Percentiles rank a stretch among this genome's conserved stretches.
These are phyloP conservation scores for Caenorhabditis virilis DNA, from an alignment of 2,888 invertebrate species.

Conservation along the genomic window DNA sequence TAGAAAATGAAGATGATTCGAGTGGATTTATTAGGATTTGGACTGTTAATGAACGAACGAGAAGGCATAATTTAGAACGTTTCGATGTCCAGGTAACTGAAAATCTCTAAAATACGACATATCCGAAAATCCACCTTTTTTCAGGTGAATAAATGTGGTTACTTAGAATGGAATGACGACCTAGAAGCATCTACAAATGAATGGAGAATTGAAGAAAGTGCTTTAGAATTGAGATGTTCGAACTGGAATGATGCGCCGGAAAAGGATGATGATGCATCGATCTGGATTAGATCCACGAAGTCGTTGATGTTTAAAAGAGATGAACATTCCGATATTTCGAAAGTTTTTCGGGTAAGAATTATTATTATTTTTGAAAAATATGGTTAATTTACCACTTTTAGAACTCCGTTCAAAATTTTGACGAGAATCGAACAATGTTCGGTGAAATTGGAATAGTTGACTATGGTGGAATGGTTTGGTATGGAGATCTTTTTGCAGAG, in stretches of 20 bases:
- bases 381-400: slow-evolving; percentile 1
- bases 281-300: background rate
- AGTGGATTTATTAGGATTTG: slow-evolving; percentile 23
- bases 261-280: background rate
- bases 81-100: slow-evolving; percentile 17
- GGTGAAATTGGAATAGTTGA: slow-evolving; percentile 29
- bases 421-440: slow-evolving; percentile 18
- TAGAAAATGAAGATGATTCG: slow-evolving; percentile 5
- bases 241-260: background rate
- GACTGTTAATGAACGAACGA: slow-evolving; percentile 42
- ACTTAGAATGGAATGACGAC: background rate
- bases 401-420: slow-evolving; percentile 18
- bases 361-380: background rate
- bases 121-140: background rate
- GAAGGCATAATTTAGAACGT: slow-evolving; percentile 24
- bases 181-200: background rate
- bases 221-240: slow-evolving; percentile 1
- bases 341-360: background rate
- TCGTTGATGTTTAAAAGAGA: background rate
- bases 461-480: slow-evolving; percentile 26
- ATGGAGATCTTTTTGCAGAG: slow-evolving; percentile 1
- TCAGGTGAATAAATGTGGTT: slow-evolving; percentile 9
- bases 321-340: background rate
- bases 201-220: background rate
- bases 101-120: background rate